These are phyloP conservation scores for Acleris emargana DNA, from an alignment of 2,888 invertebrate species.

Conservation along the genomic window DNA sequence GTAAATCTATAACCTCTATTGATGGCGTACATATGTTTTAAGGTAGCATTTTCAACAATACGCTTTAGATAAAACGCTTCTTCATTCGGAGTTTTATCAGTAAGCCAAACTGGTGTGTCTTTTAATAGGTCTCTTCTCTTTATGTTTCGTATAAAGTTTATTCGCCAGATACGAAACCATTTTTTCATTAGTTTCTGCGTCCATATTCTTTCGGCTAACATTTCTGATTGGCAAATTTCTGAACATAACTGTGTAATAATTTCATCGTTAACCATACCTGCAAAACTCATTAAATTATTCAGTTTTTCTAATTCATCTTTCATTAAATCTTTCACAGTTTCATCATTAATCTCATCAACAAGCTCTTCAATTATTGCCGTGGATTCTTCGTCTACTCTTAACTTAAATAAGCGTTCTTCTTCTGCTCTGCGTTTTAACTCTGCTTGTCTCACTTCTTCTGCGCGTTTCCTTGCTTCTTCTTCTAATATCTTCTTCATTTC, in stretches of 20 bases:
- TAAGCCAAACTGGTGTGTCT: slow-evolving; percentile 75
- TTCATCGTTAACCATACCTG: slow-evolving; percentile 57
- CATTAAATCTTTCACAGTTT: slow-evolving; percentile 55
- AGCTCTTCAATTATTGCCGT: slow-evolving; percentile 60
- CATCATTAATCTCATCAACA: slow-evolving; percentile 57
- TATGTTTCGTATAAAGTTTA: slow-evolving; percentile 60
- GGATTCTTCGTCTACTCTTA: slow-evolving; percentile 68
- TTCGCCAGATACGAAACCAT: slow-evolving; percentile 70
- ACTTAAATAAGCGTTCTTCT: slow-evolving; percentile 62
- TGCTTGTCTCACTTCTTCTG: slow-evolving; percentile 64
- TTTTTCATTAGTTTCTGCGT: slow-evolving; percentile 65
- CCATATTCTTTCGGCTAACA: slow-evolving; percentile 66
- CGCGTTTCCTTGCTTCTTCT: slow-evolving; percentile 60
- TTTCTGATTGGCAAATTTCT: slow-evolving; percentile 65
- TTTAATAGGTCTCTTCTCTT: slow-evolving; percentile 67
- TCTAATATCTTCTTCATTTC: slow-evolving; percentile 63
- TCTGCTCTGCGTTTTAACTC: slow-evolving; percentile 64
- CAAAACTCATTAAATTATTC: slow-evolving; percentile 55
- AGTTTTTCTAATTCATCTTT: slow-evolving; percentile 63
- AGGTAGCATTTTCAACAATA: slow-evolving; percentile 58
- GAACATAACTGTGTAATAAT: slow-evolving; percentile 58
- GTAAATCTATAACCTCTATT: slow-evolving; percentile 71
- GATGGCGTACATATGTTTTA: slow-evolving; percentile 70
- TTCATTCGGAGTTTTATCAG: slow-evolving; percentile 63
- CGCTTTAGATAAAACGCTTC: slow-evolving; percentile 63